Conservation (phyloP, 2,888 invertebrate genomes). For the Eulithis testata region DNA sequence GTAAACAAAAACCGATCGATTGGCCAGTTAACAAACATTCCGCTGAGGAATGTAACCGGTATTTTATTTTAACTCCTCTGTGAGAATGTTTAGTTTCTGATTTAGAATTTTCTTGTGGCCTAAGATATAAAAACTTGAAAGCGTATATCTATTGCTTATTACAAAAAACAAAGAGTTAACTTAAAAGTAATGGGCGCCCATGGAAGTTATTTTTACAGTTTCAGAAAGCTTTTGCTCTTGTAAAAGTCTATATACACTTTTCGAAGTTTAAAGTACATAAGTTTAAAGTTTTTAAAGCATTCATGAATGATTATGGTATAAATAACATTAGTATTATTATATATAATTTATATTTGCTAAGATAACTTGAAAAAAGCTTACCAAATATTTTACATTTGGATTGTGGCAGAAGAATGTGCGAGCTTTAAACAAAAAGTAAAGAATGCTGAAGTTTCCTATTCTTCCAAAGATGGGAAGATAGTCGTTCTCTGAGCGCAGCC, state of each 20-base stretch:
- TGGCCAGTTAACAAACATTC: conserved; percentile 46
- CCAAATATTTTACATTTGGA: background rate
- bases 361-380: background rate
- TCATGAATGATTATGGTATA: too few relatives aligned
- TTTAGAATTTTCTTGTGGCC: conserved; percentile 23
- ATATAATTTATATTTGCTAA: background rate
- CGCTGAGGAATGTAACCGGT: conserved; percentile 49
- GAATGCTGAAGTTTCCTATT: conserved; percentile 16
- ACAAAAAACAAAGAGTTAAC: too few relatives aligned
- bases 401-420: background rate
- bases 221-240: too few relatives aligned
- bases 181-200: too few relatives aligned
- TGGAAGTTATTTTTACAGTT: too few relatives aligned
- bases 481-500: conserved; percentile 53
- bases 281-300: too few relatives aligned
- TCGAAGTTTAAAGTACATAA: too few relatives aligned
- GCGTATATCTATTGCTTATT: too few relatives aligned
- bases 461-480: conserved; percentile 24
- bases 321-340: too few relatives aligned
- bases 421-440: background rate
- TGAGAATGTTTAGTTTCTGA: conserved; percentile 38
- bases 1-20: conserved; percentile 46
- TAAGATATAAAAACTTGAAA: conserved; percentile 6
- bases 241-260: too few relatives aligned
- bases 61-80: conserved; percentile 42